phyloP scores from a whole-genome alignment of 2,797 vertebrate genomes.

The Gorsachius magnificus region DNA sequence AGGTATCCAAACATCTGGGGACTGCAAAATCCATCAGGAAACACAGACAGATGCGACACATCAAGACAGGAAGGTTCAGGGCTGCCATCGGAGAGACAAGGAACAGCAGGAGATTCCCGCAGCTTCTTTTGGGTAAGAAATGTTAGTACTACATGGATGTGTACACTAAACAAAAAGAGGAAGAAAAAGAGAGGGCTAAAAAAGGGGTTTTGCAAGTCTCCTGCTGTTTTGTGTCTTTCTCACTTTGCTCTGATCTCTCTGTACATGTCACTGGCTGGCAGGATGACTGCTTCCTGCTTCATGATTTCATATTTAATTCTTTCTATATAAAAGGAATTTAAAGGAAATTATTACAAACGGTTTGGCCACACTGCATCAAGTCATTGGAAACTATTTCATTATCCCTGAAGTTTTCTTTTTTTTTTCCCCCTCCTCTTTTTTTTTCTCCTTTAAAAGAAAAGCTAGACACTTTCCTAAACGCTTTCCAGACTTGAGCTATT shows the following conservation, averaged over 20 bases:
- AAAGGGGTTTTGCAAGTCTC: constrained; percentile 17
- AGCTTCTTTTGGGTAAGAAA: constrained; percentile 42
- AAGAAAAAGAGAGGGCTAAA: constrained; percentile 39
- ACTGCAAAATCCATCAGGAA: constrained; percentile 62
- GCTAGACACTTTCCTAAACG: constrained; percentile 20
- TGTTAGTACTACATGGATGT: constrained; percentile 32
- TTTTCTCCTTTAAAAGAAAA: neutral
- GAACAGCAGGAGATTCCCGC: constrained; percentile 53
- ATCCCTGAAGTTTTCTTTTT: neutral
- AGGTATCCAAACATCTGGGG: constrained; percentile 42
- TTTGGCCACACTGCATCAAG: constrained; percentile 34
- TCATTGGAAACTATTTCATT: constrained; percentile 51
- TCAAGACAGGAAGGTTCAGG: constrained; percentile 44
- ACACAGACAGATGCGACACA: constrained; percentile 27
- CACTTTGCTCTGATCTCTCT: constrained; percentile 52
- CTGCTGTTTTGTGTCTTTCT: constrained; percentile 60
- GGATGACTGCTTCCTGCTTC: constrained; percentile 60
- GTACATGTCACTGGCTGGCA: constrained; percentile 44
- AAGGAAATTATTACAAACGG: constrained; percentile 58
- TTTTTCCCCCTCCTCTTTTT: neutral
- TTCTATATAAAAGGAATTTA: constrained; percentile 50
- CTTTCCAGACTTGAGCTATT: constrained; percentile 47
- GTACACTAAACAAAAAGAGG: constrained; percentile 47
- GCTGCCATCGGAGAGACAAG: neutral
- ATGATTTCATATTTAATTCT: constrained; percentile 52